Evolutionary conservation across 2,888 invertebrate genomes (phyloP).

Genomic region (Lymantria dispar): DNA sequence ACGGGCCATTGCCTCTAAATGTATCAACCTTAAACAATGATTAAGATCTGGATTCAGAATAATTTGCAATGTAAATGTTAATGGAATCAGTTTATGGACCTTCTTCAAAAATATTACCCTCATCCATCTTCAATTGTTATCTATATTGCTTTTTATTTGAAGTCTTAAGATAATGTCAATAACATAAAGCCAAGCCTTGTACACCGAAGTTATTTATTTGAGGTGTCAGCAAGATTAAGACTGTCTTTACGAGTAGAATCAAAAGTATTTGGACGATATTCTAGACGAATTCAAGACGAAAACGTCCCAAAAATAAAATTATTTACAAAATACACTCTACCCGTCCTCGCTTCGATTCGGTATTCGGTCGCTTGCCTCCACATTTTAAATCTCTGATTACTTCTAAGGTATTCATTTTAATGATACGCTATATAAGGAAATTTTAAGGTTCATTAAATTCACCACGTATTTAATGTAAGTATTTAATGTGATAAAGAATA

Average conservation of each 20-base stretch:
- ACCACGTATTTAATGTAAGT: too few species aligned
- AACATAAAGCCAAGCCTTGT: neutral
- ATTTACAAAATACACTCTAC: too few species aligned
- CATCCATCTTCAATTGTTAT: slow-evolving; percentile 19
- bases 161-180: neutral
- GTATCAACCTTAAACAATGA: slow-evolving; percentile 65
- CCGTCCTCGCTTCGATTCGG: too few species aligned
- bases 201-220: neutral
- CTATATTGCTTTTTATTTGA: slow-evolving; percentile 26
- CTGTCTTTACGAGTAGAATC: neutral
- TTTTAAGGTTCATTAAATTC: too few species aligned
- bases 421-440: too few species aligned
- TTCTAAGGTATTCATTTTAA: too few species aligned
- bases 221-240: neutral
- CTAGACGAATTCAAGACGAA: too few species aligned
- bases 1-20: slow-evolving; percentile 66
- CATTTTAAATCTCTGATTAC: too few species aligned
- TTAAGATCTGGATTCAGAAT: slow-evolving; percentile 70
- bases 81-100: slow-evolving; percentile 52
- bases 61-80: slow-evolving; percentile 65
- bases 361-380: too few species aligned
- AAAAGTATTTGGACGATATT: neutral
- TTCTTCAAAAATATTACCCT: slow-evolving; percentile 38
- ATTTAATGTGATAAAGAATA: too few species aligned
- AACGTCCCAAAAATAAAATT: too few species aligned